Conservation (phyloP, 1,140 invertebrate genomes). For the Lepidurus arcticus region DNA sequence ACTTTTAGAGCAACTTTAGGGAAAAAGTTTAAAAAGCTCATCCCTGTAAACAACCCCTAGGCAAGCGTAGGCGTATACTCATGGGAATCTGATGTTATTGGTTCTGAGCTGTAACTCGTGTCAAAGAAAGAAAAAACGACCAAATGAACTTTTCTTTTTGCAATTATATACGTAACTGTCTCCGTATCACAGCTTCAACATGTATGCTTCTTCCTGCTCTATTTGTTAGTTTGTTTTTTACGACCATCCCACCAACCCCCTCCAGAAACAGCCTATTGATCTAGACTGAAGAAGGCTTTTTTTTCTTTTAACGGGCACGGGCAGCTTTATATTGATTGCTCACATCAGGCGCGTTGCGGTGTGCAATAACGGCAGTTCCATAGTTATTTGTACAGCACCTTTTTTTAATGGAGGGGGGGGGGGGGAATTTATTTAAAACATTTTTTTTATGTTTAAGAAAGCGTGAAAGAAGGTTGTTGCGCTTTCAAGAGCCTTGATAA, state of each 20-base stretch:
- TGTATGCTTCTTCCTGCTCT: not conserved
- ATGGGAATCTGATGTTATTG: not conserved
- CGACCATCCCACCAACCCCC: not conserved
- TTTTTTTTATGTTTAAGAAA: too few relatives aligned
- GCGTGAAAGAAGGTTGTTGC: too few relatives aligned
- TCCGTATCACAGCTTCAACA: not conserved
- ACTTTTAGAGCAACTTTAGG: too few relatives aligned
- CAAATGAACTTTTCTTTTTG: too few relatives aligned
- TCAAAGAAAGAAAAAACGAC: too few relatives aligned
- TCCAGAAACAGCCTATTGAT: not conserved
- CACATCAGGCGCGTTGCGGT: not conserved
- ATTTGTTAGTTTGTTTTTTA: not conserved
- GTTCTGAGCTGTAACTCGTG: not conserved
- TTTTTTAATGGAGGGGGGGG: too few relatives aligned
- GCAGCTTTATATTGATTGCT: constrained; percentile 15
- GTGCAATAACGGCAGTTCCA: not conserved
- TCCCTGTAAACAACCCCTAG: too few relatives aligned
- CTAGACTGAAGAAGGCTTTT: not conserved
- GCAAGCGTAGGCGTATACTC: too few relatives aligned
- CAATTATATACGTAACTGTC: not conserved
- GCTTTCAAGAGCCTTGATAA: too few relatives aligned
- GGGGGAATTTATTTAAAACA: too few relatives aligned
- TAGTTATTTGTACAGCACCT: too few relatives aligned
- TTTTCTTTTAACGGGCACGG: not conserved
- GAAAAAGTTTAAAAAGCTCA: too few relatives aligned